Evolutionary conservation across 2,888 invertebrate genomes (phyloP), one percentile per base, ranked within the genome.

Genomic region (Lordiphosa fenestrarum): DNA sequence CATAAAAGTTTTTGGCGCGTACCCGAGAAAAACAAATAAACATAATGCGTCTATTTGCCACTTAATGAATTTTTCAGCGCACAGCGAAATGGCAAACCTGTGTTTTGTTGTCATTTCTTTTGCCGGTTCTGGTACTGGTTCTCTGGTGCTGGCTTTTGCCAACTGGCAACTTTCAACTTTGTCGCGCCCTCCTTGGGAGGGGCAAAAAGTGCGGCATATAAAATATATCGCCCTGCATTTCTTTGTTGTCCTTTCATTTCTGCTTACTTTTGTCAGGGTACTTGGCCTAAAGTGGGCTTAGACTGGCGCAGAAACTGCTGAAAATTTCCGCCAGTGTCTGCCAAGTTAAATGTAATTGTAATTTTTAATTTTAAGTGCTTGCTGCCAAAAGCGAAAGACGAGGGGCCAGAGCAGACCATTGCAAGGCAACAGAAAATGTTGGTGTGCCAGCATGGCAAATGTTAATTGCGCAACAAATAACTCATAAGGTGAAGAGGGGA

Each of bases 291-390:
- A 13, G 9, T 30, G 37, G 41, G 19, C 21, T n/a, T 37, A 12
- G 57, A 39, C 73, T 72, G 75, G 66, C 72, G 78, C 60, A 77
- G 53, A 61, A 30, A 30, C 30, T 30, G 56, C 50, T 41, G 4
- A 59, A 56, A 74, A 67, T 69, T 50, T 66, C 53, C 63, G 58
- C 51, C 35, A 19, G 52, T 63, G 52, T 53, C 46, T 75, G 78
- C 78, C 78, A 80, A 80, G 68, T 71, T 60, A 75, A 81, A 77
- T 78, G 78, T 78, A 80, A 81, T 81, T 80, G 81, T 78, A 81
- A 78, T 80, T 80, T 80, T 77, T 83, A 84, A 83, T 84, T 77
- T 77, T 81, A 84, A 77, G 77, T 77, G 84, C 77, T 67, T 73
- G 77, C 77, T 73, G 77, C 77, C 77, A 76, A 73, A 66, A 58